Evolutionary conservation across 2,797 vertebrate genomes (phyloP), one percentile per base, ranked within the genome.

Genomic region (Trematomus bernacchii): DNA sequence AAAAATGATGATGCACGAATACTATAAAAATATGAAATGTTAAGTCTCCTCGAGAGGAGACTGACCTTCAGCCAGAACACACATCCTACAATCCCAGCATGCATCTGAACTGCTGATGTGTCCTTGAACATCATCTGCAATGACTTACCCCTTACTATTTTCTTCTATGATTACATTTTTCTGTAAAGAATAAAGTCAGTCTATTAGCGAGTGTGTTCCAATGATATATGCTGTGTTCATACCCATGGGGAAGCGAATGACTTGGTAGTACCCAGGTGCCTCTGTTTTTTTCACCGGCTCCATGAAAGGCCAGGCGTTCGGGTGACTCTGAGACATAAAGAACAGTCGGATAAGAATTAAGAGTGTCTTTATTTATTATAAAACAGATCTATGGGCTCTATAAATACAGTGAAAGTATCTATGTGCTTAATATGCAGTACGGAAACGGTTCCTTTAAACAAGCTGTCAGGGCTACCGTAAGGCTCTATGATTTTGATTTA

Each of bases 201-300:
- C 23, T 18, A 19, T 33, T 42, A 12, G 14, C 6, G 19, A 16
- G 4, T 37, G 58, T 58, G 50, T 16, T 57, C 7, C 37, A 30
- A 51, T 66, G 96, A 99, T 44, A 14, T 85, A 90, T 93, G 65
- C 98, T 14, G 16, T 50, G 10, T 85, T 91, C 93, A 67, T 97
- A 99, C 98, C 98, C 98, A 99, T 99, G 73, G 98, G 98, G 91
- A 99, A 99, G 91, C 98, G 96, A 88, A 99, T 99, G 85, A 99
- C 97, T 95, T 99, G 97, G 95, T 99, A 99, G 93, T 99, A 99
- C 89, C 98, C 98, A 18, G 98, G 98, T 55, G 98, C 98, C 87
- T 99, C 98, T 19, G 96, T 98, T 93, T 97, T 99, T 95, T 99
- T 99, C 91, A 99, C 98, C 2, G 98, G 98, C 93, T 99, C 98